phyloP scores from a whole-genome alignment of 2,888 invertebrate genomes.

The Peribatodes rhomboidaria region DNA sequence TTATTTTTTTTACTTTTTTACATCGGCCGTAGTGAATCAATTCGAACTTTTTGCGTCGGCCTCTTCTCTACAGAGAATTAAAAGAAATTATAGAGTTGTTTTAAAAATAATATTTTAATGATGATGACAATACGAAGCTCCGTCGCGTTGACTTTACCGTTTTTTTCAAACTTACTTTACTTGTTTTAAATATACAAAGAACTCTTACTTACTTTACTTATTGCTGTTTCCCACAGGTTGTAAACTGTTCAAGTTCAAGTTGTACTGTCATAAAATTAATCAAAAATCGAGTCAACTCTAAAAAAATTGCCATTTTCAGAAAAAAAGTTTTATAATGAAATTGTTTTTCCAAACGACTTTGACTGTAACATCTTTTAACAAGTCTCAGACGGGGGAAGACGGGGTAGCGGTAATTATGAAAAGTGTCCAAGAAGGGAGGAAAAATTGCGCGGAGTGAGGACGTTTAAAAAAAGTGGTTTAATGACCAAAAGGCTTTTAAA shows the following conservation, averaged over 20 bases:
- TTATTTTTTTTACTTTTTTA: slow-evolving; percentile 45
- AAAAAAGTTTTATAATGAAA: slow-evolving; percentile 56
- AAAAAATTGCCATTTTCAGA: too few species aligned
- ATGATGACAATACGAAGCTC: too few species aligned
- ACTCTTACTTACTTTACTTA: too few species aligned
- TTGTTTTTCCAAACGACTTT: slow-evolving; percentile 62
- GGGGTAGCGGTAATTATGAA: slow-evolving; percentile 81
- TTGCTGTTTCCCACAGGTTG: too few species aligned
- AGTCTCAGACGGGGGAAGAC: slow-evolving; percentile 55
- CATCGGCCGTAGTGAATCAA: slow-evolving; percentile 72
- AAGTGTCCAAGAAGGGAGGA: slow-evolving; percentile 79
- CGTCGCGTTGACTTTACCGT: not conserved
- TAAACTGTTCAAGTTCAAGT: too few species aligned
- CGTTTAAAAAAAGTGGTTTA: slow-evolving; percentile 81
- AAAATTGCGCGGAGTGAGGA: slow-evolving; percentile 73
- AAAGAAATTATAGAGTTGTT: not conserved
- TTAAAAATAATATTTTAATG: not conserved
- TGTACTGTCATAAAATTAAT: too few species aligned
- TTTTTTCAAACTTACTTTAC: too few species aligned
- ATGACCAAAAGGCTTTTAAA: slow-evolving; percentile 82
- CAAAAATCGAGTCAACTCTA: too few species aligned
- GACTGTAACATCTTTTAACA: slow-evolving; percentile 81
- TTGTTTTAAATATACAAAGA: too few species aligned
- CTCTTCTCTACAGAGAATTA: slow-evolving; percentile 53
- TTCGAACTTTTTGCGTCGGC: slow-evolving; percentile 60